These are phyloP conservation scores for Prionailurus viverrinus DNA, from an alignment of 2,113 vertebrate genomes.

Conservation along the genomic window DNA sequence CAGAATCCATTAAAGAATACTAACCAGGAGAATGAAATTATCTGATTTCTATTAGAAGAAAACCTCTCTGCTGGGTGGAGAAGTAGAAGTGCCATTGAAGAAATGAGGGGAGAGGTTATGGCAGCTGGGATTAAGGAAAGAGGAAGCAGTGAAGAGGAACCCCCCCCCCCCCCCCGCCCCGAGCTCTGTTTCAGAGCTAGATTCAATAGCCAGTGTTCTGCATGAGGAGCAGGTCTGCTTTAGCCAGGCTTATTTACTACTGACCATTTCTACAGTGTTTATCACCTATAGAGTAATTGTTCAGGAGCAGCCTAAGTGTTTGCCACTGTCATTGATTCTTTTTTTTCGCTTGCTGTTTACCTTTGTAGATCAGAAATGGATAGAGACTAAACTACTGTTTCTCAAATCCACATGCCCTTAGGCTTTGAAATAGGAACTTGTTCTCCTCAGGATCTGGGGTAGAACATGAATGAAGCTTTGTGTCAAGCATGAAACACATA, in stretches of 20 bases:
- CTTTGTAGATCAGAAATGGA: background rate
- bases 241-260: background rate
- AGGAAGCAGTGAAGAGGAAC: background rate
- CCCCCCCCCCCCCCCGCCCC: too few species aligned
- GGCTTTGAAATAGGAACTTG: background rate
- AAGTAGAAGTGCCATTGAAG: background rate
- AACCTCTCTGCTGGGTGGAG: background rate
- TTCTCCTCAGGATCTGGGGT: background rate
- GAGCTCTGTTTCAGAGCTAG: background rate
- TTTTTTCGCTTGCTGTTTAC: background rate
- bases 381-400: background rate
- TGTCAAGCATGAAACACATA: background rate
- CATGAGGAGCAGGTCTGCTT: background rate
- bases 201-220: rapidly evolving
- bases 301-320: background rate
- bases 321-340: background rate
- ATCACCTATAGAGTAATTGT: background rate
- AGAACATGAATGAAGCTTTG: background rate
- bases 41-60: background rate
- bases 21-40: conserved; percentile 10
- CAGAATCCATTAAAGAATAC: background rate
- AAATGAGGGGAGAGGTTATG: background rate
- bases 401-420: background rate
- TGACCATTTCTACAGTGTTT: background rate
- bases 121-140: background rate